Conservation (phyloP, 2,888 invertebrate genomes). For the Cephus sareptanus region DNA sequence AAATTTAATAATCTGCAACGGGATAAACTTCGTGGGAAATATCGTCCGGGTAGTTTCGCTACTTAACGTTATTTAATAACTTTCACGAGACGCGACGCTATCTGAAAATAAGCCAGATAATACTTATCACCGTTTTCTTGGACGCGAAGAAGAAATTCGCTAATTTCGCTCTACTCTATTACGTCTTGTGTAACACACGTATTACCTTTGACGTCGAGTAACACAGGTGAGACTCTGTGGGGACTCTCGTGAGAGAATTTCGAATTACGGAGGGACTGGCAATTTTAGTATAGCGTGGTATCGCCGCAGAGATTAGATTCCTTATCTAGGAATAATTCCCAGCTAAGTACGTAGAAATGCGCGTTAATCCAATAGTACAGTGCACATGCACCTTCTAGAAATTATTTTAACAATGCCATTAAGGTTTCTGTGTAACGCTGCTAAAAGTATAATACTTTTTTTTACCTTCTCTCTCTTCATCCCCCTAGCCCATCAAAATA, state of each 20-base stretch:
- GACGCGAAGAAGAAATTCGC: neutral
- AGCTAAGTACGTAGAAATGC: neutral
- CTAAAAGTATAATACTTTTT: conserved; percentile 40
- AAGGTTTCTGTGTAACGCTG: conserved; percentile 38
- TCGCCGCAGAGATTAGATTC: neutral
- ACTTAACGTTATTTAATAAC: neutral
- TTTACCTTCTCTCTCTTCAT: conserved; percentile 3
- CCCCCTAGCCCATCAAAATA: neutral
- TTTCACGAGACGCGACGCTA: neutral
- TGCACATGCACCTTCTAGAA: conserved; percentile 26
- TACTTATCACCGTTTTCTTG: neutral
- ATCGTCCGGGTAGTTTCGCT: neutral
- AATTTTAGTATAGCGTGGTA: neutral
- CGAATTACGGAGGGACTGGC: neutral
- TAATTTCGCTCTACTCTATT: neutral
- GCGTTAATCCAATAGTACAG: neutral
- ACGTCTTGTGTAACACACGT: too few relatives aligned
- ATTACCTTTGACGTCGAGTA: too few relatives aligned
- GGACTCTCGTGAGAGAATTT: neutral
- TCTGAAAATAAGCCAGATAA: neutral
- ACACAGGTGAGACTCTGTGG: too few relatives aligned
- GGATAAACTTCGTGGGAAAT: neutral
- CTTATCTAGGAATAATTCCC: neutral
- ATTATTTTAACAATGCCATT: conserved; percentile 51
- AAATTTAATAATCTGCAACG: neutral